Base-by-base conservation (phyloP, 2,888 invertebrate genomes). In the Trissolcus japonicus region DNA sequence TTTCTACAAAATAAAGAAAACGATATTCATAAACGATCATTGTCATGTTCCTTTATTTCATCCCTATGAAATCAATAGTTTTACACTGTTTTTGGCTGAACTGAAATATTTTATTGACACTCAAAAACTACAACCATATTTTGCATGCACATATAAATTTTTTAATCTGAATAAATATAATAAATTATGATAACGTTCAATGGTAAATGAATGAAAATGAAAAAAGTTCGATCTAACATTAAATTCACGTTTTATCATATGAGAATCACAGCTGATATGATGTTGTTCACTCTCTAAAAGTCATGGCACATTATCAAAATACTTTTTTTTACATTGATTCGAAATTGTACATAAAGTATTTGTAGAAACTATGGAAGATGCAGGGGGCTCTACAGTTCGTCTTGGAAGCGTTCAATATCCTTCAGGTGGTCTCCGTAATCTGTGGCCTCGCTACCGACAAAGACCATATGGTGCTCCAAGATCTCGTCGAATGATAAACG, bases 381-480 rank as follows among this genome's bases (percentile, higher is more conserved):
- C 16, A 7, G 14, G 43, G n/a, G 11, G 7, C 9, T 46, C 46
- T 80, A 88, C 59, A 97, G 92, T 88, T 97, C 97, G 86, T 97
- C 97, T 68, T 92, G 90, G 83, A 96, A 94, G 77, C 92, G 91
- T 84, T 95, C 94, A 62, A 95, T 94, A 79, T 95, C 94, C 82
- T 95, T 93, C 74, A 96, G 90, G 87, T 96, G 95, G 85, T 95
- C 94, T 13, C 96, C 96, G 89, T 95, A 95, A 90, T 96, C 95
- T 0, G 96, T 95, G 6, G 94, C 96, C 90, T 98, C 97, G 86
- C 96, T 96, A 62, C 98, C 97, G 4, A 98, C 98, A 90, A 98
- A 98, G 61, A 93, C 92, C 80, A 96, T 94, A 88, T 97, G 94
- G 86, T 97, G 95, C 0, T 92, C 91, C 0, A 97, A 89, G 54